Base-by-base conservation (phyloP, 2,113 vertebrate genomes). In the Rhinogobius similis region DNA sequence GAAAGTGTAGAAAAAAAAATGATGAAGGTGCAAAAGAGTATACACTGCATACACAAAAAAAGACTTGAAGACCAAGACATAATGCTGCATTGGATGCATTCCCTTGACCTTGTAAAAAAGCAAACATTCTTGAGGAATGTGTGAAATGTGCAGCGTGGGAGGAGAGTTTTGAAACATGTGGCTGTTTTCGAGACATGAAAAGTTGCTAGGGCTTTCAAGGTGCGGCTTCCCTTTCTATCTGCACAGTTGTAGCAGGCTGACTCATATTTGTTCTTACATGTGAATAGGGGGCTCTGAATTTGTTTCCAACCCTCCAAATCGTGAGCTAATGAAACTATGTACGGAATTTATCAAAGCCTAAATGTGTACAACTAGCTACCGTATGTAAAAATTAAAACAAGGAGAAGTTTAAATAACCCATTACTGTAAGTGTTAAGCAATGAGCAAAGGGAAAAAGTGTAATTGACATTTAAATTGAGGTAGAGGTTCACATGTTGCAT, bases 121-220 rank as follows among this genome's bases (percentile, higher is more conserved):
- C 77, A 86, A 89, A 86, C 84, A 84, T 82, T 86, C 39, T 72
- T 53, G 56, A 80, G 85, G 87, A 91, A 91, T 90, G 81, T 90
- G 85, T 88, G 87, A 90, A 91, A 90, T 90, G 85, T 84, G 69
- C 68, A 77, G 84, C 76, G 82, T 88, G 89, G 90, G 90, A 89
- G 86, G 84, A 88, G 72, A 83, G 52, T 81, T 76, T 79, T 82
- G 78, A 87, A 84, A 86, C 83, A 87, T 87, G 79, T 74, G 81
- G 78, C 82, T 81, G 83, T 88, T 85, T 84, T 73, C 71, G 2
- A 81, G 84, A 84, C 82, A 82, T 76, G 76, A 84, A 78, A 75
- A 79, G 72, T 68, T 84, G 86, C 86, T 77, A 81, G 73, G 67
- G 82, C 81, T 81, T 83, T 85, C 71, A 88, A 88, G 90, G 89